Evolutionary conservation across 2,797 vertebrate species (phyloP).

Genomic region (Tolypeutes matacus): DNA sequence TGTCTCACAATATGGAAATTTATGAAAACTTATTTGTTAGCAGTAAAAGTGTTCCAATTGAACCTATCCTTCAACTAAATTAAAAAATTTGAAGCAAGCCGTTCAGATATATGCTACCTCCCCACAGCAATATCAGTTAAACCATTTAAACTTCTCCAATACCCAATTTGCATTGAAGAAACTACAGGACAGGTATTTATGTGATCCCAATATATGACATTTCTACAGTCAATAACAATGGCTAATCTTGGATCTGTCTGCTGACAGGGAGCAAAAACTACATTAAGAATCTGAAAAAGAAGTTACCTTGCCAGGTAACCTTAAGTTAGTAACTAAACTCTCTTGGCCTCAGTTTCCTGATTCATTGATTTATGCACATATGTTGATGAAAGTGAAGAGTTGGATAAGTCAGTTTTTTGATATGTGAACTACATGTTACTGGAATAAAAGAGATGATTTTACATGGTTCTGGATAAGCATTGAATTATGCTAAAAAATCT

Average conservation of each 20-base stretch:
- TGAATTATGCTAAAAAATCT: neutral
- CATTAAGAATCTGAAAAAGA: neutral
- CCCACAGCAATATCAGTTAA: neutral
- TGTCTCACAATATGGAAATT: neutral
- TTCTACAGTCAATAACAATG: neutral
- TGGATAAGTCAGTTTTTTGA: neutral
- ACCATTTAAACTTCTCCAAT: neutral
- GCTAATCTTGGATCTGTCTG: neutral
- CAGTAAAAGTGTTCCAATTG: neutral
- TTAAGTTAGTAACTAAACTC: neutral
- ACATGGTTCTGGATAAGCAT: neutral
- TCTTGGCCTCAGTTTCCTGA: neutral
- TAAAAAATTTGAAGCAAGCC: conserved; percentile 8
- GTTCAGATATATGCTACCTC: neutral
- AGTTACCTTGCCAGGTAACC: neutral
- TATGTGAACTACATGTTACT: neutral
- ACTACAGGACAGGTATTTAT: neutral
- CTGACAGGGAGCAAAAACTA: neutral
- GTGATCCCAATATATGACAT: neutral
- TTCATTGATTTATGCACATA: neutral
- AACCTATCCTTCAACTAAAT: neutral
- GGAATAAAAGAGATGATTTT: neutral
- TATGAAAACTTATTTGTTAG: neutral
- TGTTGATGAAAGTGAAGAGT: neutral
- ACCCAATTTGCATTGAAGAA: neutral